Evolutionary conservation across 1,140 invertebrate species (phyloP), one percentile per base, ranked within the genome.

Genomic region (Sipha flava): DNA sequence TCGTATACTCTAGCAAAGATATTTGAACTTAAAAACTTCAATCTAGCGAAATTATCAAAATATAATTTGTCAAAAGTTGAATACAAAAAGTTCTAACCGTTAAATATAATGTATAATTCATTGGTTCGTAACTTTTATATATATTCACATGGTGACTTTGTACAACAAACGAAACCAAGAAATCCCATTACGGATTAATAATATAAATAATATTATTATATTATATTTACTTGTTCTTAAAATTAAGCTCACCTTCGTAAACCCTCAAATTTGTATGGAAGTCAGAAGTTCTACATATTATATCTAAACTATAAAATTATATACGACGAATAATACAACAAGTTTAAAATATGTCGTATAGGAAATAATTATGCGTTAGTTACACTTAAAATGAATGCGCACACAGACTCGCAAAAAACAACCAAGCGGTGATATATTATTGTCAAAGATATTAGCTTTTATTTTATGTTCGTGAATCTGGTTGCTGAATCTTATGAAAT

Each of bases 141-240:
- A 43, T 43, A 9, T 43, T 5, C 3, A 31, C 18, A 59, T 10
- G 14, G 34, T 21, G 29, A 66, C 34, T 66, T 66, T 66, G 37
- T 16, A 40, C 2, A 40, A 66, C 37, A 66, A 43, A 66, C 34
- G 37, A 14, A 34, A 14, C 12, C 12, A 6, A 66, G 64, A 66
- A 66, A 66, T 66, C 64, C 64, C 64, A 43, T 66, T 66, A 66
- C 14, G 64, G 64, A 66, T 66, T 66, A 66, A 66, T 66, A 66
- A 66, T 66, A 66, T 40, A 66, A 26, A 43, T 43, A n/a, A n/a
- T n/a, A n/a, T n/a, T n/a, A 43, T 43, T 12, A 34, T 26, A 34
- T 64, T 31, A n/a, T 43, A 64, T 1, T 12, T n/a, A 26, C 37
- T 66, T 66, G 21, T 66, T 23, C 16, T 1, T n/a, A 66, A 43